Base-by-base conservation (phyloP, 2,113 vertebrate genomes). In the Pluvialis apricaria region DNA sequence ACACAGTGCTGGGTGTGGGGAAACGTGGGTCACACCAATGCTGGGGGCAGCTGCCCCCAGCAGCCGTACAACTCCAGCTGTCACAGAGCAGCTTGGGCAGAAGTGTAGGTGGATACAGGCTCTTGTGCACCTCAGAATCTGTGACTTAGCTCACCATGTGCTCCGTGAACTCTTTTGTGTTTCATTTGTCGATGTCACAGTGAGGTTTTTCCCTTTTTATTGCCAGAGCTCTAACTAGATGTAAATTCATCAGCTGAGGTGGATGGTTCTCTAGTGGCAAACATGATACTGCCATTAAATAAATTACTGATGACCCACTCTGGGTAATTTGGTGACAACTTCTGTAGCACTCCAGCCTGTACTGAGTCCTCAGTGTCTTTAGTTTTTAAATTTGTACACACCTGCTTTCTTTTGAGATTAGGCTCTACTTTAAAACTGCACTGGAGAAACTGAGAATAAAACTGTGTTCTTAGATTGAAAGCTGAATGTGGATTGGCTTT, bases 291-390 rank as follows among this genome's bases (percentile, higher is more conserved):
- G 24, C 38, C 32, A 34, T 89, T 71, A 88, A 79, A 42, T 71
- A 68, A 72, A 62, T 77, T 89, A 45, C 68, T n/a, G 34, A 29
- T 71, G 57, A 79, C 22, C 22, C 17, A 18, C 54, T 73, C 9
- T 32, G 6, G 32, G 24, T 60, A 10, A 58, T 81, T 70, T 36
- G 21, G 7, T 68, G 58, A 70, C 8, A 25, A 31, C 18, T 82
- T 70, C 17, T 47, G 29, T 65, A 64, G 42, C 32, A 16, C 15
- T 73, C 28, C 21, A 57, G 17, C 47, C 54, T 44, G 4, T 32
- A 38, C 0, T 0, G 51, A 73, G 24, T 45, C 19, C 11, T 13
- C 21, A 40, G 6, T 55, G 18, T 24, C 19, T 49, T 44, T 40
- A 6, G 24, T 36, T 70, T 55, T 83, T 9, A 32, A 83, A 49